Evolutionary conservation across 2,888 invertebrate genomes (phyloP).

Genomic region (Lutraria lutraria): DNA sequence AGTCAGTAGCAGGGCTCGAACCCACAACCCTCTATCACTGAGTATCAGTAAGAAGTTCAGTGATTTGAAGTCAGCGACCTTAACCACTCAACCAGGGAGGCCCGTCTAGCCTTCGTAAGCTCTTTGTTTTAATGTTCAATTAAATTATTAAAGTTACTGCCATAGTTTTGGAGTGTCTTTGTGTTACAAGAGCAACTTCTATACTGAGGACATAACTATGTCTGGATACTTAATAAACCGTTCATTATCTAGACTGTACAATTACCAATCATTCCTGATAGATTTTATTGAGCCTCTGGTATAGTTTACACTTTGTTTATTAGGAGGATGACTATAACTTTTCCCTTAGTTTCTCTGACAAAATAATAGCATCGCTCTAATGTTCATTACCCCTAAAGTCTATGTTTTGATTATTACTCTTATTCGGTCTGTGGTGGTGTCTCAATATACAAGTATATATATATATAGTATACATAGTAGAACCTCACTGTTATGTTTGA

Average conservation of each 20-base stretch:
- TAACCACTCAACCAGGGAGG: too few relatives aligned
- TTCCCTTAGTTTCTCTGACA: neutral
- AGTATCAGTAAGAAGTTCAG: too few relatives aligned
- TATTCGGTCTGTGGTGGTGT: too few relatives aligned
- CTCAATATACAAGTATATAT: too few relatives aligned
- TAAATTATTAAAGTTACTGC: too few relatives aligned
- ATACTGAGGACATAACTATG: neutral
- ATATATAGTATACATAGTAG: too few relatives aligned
- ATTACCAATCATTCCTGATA: neutral
- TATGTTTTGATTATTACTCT: neutral
- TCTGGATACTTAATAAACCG: neutral
- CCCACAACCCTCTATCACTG: too few relatives aligned
- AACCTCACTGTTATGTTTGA: too few relatives aligned
- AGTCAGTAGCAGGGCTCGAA: too few relatives aligned
- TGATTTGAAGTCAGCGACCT: too few relatives aligned
- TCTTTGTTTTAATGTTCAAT: too few relatives aligned
- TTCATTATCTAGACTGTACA: neutral
- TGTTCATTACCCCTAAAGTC: neutral
- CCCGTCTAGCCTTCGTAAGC: too few relatives aligned
- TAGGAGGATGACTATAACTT: neutral
- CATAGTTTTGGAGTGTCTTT: conserved; percentile 1
- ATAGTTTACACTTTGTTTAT: neutral
- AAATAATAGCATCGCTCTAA: neutral
- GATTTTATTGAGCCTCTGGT: conserved; percentile 5
- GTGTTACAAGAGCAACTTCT: neutral